Evolutionary conservation across 37 sponge, comb jelly and placozoan genomes (phyloP), one percentile per base, ranked within the genome.

Genomic region (Halichondria panicea): DNA sequence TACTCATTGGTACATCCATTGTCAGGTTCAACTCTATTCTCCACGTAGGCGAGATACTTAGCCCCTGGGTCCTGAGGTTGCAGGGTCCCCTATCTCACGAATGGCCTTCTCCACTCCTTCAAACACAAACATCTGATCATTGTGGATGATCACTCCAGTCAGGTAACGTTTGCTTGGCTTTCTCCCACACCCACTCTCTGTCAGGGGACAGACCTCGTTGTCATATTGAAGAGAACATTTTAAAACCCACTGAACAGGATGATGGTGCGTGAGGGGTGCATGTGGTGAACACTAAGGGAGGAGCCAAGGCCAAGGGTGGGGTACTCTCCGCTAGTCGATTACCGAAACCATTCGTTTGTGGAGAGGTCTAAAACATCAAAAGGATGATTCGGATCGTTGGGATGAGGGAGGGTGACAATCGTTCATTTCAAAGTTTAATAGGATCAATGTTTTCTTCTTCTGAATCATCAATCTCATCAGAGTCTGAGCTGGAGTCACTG

Each of bases 1-100:
- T 89, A 89, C 24, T 89, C 85, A 37, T 80, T 89, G 55, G 79
- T 89, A 76, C 80, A 74, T 1, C 88, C 88, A 76, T 54, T 82
- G 0, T 66, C 59, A 9, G 36, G 27, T 25, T n/a, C 21, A 18
- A 28, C 43, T 6, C 46, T 44, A 9, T 52, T 58, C 0, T 36
- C n/a, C 13, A 62, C 58, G 39, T 55, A 54, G 30, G 61, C 31
- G 0, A 61, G 37, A 24, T 79, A 86, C 19, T 65, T 36, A 40
- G 81, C 73, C 19, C 87, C 87, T 5, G 32, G 44, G 34, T 86
- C 80, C 68, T 86, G 82, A 4, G 24, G 43, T 4, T 4, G 22
- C 6, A 50, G 66, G 4, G 68, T 84, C 70, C n/a, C n/a, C n/a
- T n/a, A n/a, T n/a, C n/a, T n/a, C n/a, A n/a, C n/a, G n/a, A n/a